phyloP scores from a whole-genome alignment of 2,888 invertebrate genomes.

The Drosophila subsilvestris region DNA sequence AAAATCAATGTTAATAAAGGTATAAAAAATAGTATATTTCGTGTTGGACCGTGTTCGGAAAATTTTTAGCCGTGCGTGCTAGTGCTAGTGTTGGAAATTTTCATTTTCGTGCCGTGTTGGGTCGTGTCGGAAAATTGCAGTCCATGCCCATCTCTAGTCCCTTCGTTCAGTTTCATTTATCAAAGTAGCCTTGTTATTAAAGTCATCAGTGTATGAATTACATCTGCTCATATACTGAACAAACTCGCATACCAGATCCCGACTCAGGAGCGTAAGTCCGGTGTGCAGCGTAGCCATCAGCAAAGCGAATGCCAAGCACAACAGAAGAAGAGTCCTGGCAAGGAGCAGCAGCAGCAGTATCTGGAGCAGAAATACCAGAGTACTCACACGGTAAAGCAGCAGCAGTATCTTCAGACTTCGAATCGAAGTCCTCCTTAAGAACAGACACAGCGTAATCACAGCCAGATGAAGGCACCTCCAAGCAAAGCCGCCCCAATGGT shows the following conservation, averaged over 20 bases:
- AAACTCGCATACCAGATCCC: not conserved
- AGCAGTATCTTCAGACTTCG: not conserved
- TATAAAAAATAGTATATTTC: too few relatives aligned
- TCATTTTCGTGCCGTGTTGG: too few relatives aligned
- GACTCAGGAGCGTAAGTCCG: not conserved
- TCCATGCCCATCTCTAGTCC: too few relatives aligned
- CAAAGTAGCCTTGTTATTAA: not conserved
- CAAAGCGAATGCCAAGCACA: not conserved
- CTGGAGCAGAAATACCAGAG: too few relatives aligned
- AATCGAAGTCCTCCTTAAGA: not conserved
- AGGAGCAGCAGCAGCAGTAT: conserved; percentile 6
- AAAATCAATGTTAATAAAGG: too few relatives aligned
- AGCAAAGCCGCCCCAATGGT: not conserved
- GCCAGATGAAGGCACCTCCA: not conserved
- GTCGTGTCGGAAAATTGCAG: too few relatives aligned
- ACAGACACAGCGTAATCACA: not conserved
- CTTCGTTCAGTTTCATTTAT: not conserved
- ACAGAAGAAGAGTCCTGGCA: not conserved
- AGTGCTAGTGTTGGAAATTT: too few relatives aligned
- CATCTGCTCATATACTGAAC: not conserved
- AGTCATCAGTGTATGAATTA: not conserved
- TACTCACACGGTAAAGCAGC: too few relatives aligned
- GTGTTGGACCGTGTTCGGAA: too few relatives aligned
- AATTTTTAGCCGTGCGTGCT: too few relatives aligned
- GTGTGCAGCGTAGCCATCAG: not conserved